These are phyloP conservation scores for Noctua janthina DNA, from an alignment of 2,888 invertebrate species.

Conservation along the genomic window DNA sequence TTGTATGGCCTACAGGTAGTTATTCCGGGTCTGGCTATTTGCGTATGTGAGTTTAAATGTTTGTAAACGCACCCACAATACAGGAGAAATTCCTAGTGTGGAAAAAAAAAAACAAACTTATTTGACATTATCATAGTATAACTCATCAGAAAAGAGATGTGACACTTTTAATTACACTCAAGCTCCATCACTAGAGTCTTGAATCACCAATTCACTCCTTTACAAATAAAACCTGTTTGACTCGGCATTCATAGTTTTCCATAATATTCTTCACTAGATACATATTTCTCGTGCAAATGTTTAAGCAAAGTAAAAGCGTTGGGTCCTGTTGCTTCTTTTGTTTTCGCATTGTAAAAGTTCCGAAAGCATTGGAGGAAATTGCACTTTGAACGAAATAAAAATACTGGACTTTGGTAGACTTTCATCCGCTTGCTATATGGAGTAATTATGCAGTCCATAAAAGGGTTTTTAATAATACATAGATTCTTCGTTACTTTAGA, in stretches of 20 bases:
- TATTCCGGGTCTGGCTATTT: no score
- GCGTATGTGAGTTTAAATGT: no score
- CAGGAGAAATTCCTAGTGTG: no score
- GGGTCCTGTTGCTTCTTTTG: constrained; percentile 66
- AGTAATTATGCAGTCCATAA: constrained; percentile 46
- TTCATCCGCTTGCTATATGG: constrained; percentile 54
- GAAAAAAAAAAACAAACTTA: no score
- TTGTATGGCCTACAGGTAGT: no score
- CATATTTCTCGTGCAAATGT: constrained; percentile 31
- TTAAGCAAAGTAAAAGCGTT: constrained; percentile 8
- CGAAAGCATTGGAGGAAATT: constrained; percentile 68
- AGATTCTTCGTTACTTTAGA: background rate
- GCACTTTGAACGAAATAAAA: constrained; percentile 60
- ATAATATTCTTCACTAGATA: constrained; percentile 29
- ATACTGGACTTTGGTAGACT: constrained; percentile 46
- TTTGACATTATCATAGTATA: no score
- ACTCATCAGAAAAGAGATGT: background rate
- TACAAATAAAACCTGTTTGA: constrained; percentile 22
- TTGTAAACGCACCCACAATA: no score
- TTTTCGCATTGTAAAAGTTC: constrained; percentile 56
- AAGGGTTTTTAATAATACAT: constrained; percentile 39
- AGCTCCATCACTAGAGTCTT: background rate
- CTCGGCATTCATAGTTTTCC: constrained; percentile 6
- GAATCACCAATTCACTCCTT: constrained; percentile 10
- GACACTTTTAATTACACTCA: background rate